Evolutionary conservation across 2,888 invertebrate species (phyloP), one percentile per base, ranked within the genome.

Genomic region (Drosophila melanosoma): DNA sequence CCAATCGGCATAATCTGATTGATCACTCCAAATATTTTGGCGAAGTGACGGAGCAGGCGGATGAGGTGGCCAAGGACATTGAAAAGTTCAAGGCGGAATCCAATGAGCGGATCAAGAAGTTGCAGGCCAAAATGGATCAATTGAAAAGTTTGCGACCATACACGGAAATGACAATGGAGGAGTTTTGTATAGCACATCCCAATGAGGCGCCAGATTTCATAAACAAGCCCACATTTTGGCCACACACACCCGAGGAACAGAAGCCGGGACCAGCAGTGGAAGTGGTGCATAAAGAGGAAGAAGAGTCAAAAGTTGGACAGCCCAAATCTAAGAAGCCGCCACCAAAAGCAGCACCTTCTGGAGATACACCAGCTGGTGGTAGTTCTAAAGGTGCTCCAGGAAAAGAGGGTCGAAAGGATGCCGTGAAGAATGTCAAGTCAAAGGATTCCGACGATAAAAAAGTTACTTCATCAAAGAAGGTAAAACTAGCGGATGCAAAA

Each of bases 101-200:
- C 0, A 74, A 91, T 29, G 12, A 77, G 5, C 89, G 91, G 67
- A 69, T 93, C 94, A 94, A 56, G 4, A 0, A 38, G 0, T 94
- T 94, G 74, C 93, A 95, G 84, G 93, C 94, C 40, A 94, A 96
- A 93, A 94, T 97, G 8, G 94, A 93, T 0, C 94, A 94, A 38
- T 93, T 97, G 72, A 94, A 95, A 64, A 93, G 94, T 0, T 93
- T 97, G 68, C 93, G 97, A 78, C 96, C 97, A 1, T 96, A 95
- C 68, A 95, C 95, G 29, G 95, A 97, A 90, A 98, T 98, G 98
- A 98, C 98, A 0, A 84, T 89, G 82, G 98, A 98, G 93, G 98
- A 98, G 90, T 96, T 93, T 91, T 94, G 93, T 48, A 95, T 96
- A 72, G 94, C 96, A 33, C 95, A 95, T 93, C 98, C 98, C 0